These are phyloP conservation scores for Tetramorium simillimum DNA, from an alignment of 1,140 invertebrate species.

Conservation along the genomic window DNA sequence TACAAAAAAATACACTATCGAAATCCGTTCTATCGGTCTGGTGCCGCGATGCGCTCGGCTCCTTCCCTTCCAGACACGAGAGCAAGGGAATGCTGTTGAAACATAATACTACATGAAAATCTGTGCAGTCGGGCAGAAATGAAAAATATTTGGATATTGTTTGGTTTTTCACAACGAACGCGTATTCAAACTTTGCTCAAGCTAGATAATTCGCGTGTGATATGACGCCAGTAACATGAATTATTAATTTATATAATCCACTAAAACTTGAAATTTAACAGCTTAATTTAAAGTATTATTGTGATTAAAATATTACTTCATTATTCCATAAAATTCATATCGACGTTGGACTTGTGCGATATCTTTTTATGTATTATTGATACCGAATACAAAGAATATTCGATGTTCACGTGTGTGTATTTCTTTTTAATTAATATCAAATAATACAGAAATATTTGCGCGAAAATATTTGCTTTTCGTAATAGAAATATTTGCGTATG, in stretches of 20 bases:
- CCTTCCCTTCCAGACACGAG: conserved; percentile 45
- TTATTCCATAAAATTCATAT: background rate
- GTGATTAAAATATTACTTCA: conserved; percentile 7
- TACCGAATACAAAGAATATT: background rate
- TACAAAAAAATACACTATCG: conserved; percentile 52
- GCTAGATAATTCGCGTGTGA: background rate
- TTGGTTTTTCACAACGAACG: conserved; percentile 10
- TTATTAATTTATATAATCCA: conserved; percentile 24
- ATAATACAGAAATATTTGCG: background rate
- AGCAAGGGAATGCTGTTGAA: conserved; percentile 38
- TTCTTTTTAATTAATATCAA: conserved; percentile 8
- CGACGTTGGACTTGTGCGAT: background rate
- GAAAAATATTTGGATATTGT: conserved; percentile 44
- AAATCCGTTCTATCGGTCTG: conserved; percentile 46
- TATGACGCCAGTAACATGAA: background rate
- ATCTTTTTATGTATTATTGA: background rate
- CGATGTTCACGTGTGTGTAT: background rate
- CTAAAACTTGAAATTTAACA: background rate
- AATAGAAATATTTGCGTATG: conserved; percentile 13
- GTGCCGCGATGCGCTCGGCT: conserved; percentile 27
- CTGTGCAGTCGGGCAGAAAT: conserved; percentile 23
- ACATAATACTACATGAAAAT: conserved; percentile 54
- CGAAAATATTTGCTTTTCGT: background rate
- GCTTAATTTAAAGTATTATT: background rate
- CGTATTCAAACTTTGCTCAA: conserved; percentile 12